These are phyloP conservation scores for Campylorhamphus procurvoides DNA, from an alignment of 2,113 vertebrate genomes.

Conservation along the genomic window DNA sequence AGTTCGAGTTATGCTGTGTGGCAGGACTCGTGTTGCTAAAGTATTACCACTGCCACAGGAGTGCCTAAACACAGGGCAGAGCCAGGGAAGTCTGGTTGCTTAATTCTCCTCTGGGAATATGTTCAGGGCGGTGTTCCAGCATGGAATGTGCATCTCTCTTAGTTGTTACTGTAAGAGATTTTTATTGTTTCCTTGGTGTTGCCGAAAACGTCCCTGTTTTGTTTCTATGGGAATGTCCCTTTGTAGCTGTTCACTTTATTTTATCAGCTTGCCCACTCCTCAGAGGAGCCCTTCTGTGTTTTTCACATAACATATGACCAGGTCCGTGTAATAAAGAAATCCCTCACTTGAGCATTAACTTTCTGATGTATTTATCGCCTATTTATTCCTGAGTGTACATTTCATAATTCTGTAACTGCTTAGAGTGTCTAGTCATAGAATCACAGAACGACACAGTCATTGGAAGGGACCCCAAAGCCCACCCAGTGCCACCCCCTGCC, in stretches of 20 bases:
- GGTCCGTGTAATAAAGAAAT: not conserved
- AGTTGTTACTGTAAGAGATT: not conserved
- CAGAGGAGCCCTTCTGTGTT: not conserved
- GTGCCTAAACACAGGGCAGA: not conserved
- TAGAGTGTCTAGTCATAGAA: not conserved
- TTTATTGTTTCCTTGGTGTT: not conserved
- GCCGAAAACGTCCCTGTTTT: not conserved
- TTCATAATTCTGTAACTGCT: not conserved
- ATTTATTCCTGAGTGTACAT: not conserved
- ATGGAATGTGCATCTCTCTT: not conserved
- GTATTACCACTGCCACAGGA: not conserved
- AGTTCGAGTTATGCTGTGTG: not conserved
- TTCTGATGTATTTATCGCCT: not conserved
- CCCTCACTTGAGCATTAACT: not conserved
- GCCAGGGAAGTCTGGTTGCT: not conserved
- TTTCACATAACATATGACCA: not conserved
- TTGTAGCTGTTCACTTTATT: not conserved
- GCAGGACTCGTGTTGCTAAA: not conserved
- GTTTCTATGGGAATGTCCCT: not conserved
- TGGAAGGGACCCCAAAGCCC: not conserved
- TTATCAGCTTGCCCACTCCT: not conserved
- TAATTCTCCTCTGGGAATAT: not conserved
- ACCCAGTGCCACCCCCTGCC: rapidly evolving
- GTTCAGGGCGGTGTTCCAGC: not conserved
- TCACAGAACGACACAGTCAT: not conserved